A percentile compares a stretch with the other conserved stretches of the same genome.
These are phyloP conservation scores for Pseudeuparius sepicola DNA, from an alignment of 2,888 invertebrate species.

Conservation along the genomic window DNA sequence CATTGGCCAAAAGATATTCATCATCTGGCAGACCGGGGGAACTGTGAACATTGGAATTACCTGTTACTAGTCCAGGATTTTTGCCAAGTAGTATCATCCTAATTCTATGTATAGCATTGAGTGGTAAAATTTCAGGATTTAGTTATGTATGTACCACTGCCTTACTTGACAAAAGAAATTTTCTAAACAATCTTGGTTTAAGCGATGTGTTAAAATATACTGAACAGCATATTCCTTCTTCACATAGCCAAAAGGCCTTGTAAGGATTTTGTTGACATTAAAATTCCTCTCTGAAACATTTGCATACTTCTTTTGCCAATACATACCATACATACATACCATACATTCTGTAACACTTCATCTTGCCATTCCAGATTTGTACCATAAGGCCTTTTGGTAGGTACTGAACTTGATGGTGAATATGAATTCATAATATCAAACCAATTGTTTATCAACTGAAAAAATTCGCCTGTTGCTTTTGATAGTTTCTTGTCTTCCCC, in stretches of 20 bases:
- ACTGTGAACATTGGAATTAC: conserved; percentile 6
- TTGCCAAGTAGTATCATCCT: no score
- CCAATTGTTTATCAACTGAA: conserved; percentile 26
- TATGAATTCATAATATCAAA: conserved; percentile 26
- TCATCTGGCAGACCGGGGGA: conserved; percentile 11
- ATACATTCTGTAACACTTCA: conserved; percentile 20
- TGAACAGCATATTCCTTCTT: conserved; percentile 13
- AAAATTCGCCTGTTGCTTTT: conserved; percentile 22
- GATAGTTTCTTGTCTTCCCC: conserved; percentile 17
- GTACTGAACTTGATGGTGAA: conserved; percentile 11
- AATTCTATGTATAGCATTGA: conserved; percentile 15
- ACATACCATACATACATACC: conserved; percentile 19
- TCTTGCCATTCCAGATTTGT: conserved; percentile 18
- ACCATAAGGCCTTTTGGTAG: conserved; percentile 22
- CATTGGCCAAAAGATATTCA: conserved; percentile 13
- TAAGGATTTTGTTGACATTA: conserved; percentile 20
- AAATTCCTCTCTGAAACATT: conserved; percentile 21
- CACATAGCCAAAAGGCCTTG: conserved; percentile 16
- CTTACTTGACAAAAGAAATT: conserved; percentile 16
- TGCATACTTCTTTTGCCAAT: conserved; percentile 17
- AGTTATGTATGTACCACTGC: no score
- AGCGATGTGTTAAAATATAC: conserved; percentile 22
- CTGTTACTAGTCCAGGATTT: conserved; percentile 15
- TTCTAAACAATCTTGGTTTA: conserved; percentile 23
- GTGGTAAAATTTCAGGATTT: no score